These are phyloP conservation scores for Ferrisia virgata DNA, from an alignment of 2,888 invertebrate genomes.

Conservation along the genomic window DNA sequence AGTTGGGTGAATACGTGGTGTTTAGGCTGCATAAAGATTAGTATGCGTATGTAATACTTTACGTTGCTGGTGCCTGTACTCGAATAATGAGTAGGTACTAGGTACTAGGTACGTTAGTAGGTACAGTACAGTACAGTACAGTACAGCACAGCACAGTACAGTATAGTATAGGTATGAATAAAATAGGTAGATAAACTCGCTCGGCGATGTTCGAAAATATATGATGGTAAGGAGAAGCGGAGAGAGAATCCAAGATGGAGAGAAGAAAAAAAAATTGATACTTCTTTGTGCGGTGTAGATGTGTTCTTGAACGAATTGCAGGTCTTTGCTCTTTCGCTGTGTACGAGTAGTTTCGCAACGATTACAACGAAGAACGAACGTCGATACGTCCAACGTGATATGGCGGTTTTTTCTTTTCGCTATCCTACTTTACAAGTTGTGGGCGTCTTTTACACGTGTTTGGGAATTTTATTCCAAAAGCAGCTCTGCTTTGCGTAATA, in stretches of 20 bases:
- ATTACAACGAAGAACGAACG: background rate
- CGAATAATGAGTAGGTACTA: no score
- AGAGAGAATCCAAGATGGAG: background rate
- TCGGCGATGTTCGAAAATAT: background rate
- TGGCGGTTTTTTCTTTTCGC: background rate
- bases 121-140: no score
- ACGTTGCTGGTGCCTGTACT: no score
- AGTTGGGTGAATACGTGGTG: no score
- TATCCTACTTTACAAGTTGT: conserved; percentile 18
- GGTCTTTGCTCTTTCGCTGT: conserved; percentile 33
- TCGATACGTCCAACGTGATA: conserved; percentile 4
- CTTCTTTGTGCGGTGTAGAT: background rate
- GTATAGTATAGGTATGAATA: no score
- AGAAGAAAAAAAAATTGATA: conserved; percentile 16
- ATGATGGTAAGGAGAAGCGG: background rate
- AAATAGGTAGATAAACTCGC: no score
- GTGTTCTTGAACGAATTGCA: conserved; percentile 38
- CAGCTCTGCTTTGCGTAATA: no score
- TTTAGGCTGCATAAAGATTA: no score
- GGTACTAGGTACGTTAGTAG: no score
- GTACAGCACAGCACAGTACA: no score
- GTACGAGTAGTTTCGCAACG: conserved; percentile 20
- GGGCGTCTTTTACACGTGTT: conserved; percentile 14
- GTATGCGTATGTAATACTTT: no score
- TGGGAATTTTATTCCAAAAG: background rate